A percentile compares a stretch with the other conserved stretches of the same genome.
phyloP scores from a whole-genome alignment of 2,888 invertebrate genomes.

The Argyresthia albistria region DNA sequence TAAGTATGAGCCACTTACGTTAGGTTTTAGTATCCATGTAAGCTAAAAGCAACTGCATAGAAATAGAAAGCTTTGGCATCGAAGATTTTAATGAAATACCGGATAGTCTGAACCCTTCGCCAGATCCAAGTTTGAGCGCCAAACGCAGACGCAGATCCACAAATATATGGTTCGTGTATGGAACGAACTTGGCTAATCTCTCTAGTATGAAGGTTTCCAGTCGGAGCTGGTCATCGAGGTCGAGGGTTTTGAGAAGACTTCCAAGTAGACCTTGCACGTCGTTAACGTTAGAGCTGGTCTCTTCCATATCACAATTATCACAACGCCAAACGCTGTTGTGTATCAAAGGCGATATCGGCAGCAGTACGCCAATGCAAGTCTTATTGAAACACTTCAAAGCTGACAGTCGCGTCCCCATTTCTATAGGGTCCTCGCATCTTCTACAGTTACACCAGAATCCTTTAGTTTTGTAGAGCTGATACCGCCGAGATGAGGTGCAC shows the following conservation, averaged over 20 bases:
- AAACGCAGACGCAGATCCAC: slow-evolving; percentile 44
- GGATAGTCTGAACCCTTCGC: slow-evolving; percentile 29
- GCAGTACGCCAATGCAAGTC: slow-evolving; percentile 62
- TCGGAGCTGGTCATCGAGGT: slow-evolving; percentile 52
- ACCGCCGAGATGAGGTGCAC: slow-evolving; percentile 75
- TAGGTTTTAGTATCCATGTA: too few relatives aligned
- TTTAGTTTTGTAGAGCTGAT: slow-evolving; percentile 75
- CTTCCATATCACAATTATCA: slow-evolving; percentile 49
- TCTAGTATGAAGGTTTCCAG: slow-evolving; percentile 44
- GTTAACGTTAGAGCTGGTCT: slow-evolving; percentile 52
- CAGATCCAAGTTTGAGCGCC: slow-evolving; percentile 39
- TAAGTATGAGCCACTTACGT: too few relatives aligned
- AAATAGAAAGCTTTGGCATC: too few relatives aligned
- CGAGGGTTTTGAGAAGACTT: slow-evolving; percentile 61
- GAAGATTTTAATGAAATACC: slow-evolving; percentile 25
- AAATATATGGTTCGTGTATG: slow-evolving; percentile 48
- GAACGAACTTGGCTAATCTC: slow-evolving; percentile 41
- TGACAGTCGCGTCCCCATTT: slow-evolving; percentile 70
- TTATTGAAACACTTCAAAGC: slow-evolving; percentile 67
- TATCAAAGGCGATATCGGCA: slow-evolving; percentile 64
- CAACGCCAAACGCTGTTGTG: slow-evolving; percentile 70
- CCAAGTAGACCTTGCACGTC: slow-evolving; percentile 61
- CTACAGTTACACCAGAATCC: slow-evolving; percentile 76
- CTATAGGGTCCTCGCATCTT: slow-evolving; percentile 75
- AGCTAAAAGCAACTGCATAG: too few relatives aligned